phyloP scores from a whole-genome alignment of 1,140 invertebrate species.

The Mamestra configurata region DNA sequence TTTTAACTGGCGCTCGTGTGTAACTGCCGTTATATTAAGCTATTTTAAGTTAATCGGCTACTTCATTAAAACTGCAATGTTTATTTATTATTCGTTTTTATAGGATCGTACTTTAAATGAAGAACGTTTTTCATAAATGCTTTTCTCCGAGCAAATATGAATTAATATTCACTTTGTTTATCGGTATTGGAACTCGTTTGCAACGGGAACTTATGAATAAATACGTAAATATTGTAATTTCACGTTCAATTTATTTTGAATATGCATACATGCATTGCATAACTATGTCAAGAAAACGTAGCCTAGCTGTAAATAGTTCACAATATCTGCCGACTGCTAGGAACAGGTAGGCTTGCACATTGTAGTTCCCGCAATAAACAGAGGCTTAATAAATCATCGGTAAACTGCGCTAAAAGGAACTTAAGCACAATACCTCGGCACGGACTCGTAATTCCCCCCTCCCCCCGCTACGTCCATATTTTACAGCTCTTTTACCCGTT shows the following conservation, averaged over 20 bases:
- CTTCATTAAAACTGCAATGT: slow-evolving; percentile 21
- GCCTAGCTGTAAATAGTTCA: not conserved
- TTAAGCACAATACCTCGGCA: slow-evolving; percentile 57
- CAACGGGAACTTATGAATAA: not conserved
- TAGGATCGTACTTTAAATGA: not conserved
- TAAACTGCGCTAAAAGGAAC: slow-evolving; percentile 57
- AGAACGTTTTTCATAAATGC: not conserved
- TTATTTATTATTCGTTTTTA: slow-evolving; percentile 8
- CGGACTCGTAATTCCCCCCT: slow-evolving; percentile 54
- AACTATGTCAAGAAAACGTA: not conserved
- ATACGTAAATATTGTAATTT: not conserved
- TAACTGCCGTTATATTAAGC: slow-evolving; percentile 24
- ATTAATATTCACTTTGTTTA: slow-evolving; percentile 15
- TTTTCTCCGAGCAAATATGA: slow-evolving; percentile 1
- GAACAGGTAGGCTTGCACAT: slow-evolving; percentile 3
- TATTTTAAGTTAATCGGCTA: slow-evolving; percentile 13
- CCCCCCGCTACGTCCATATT: slow-evolving; percentile 56
- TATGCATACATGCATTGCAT: not conserved
- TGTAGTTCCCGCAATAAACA: slow-evolving; percentile 43
- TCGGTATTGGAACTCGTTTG: not conserved
- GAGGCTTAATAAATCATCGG: slow-evolving; percentile 55
- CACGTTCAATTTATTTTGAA: not conserved
- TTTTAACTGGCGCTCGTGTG: not conserved
- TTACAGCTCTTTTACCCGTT: slow-evolving; percentile 70
- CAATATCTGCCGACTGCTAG: not conserved